Base-by-base conservation (phyloP, 2,888 invertebrate species). In the Polydrusus tereticollis region DNA sequence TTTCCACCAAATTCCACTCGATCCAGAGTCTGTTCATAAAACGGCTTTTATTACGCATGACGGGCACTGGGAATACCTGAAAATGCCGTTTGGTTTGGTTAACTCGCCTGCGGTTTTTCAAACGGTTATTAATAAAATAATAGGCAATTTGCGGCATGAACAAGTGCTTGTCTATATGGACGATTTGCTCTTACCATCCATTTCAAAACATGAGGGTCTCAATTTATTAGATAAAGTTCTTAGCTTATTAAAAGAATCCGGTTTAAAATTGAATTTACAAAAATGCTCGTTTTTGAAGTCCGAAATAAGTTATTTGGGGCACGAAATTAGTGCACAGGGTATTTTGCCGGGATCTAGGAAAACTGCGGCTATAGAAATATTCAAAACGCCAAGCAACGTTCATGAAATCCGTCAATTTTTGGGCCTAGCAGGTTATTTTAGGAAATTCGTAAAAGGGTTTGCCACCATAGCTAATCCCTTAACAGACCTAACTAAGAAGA, bases 341-440 rank as follows among this genome's bases (percentile, higher is more conserved):
- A 45, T 62, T 16, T 59, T 65, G 60, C 80, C 80, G 26, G 77
- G 78, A 1, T 21, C 57, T 36, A 20, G 36, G 7, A 82, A 82
- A 77, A 76, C 77, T 0, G 59, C 52, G 20, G 77, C 79, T 1
- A 60, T 82, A 10, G n/a, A 62, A 7, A 67, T 78, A 8, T 76
- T 79, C 38, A 73, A 77, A 4, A 26, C 38, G 1, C 80, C 82
- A 6, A 69, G n/a, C 1, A 79, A 76, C 66, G 73, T 77, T 0
- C 76, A 77, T 2, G 73, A 79, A 57, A 74, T 82, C 2, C 63
- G 78, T 52, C 78, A 79, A 33, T 80, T 82, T 64, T 29, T 82
- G 62, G 81, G 81, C 12, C 58, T 83, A 2, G 78, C 81, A 0
- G 73, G 74, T 0, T 83, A 78, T 67, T 82, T 82, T 41, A 60